A percentile compares a stretch with the other conserved stretches of the same genome.
These are phyloP conservation scores for Chrysopa pallens DNA, from an alignment of 1,140 invertebrate genomes.

Conservation along the genomic window DNA sequence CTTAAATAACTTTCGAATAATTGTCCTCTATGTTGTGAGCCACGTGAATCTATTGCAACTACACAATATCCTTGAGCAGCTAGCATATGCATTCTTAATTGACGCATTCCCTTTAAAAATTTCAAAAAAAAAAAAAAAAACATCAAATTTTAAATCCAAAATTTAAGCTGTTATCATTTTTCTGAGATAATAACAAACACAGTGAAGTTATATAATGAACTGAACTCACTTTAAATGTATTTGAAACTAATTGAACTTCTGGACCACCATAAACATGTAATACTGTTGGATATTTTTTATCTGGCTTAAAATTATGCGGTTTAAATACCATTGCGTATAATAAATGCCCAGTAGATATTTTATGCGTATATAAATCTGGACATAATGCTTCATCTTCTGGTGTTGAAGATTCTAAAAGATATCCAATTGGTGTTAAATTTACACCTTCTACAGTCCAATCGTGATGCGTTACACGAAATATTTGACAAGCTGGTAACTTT, in stretches of 20 bases:
- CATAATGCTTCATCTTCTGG: conserved; percentile 37
- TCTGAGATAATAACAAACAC: not conserved
- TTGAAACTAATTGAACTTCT: conserved; percentile 92
- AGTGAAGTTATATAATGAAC: not conserved
- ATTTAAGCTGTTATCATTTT: not conserved
- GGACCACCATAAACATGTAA: conserved; percentile 96
- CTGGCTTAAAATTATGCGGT: conserved; percentile 57
- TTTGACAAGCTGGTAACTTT: conserved; percentile 60
- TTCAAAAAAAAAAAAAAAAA: not conserved
- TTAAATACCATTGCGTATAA: conserved; percentile 88
- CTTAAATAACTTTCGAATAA: conserved; percentile 81
- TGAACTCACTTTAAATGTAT: conserved; percentile 69
- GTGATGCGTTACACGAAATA: conserved; percentile 50
- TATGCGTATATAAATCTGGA: conserved; percentile 56
- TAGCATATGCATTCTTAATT: conserved; percentile 85
- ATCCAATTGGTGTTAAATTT: conserved; percentile 44
- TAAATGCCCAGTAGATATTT: conserved; percentile 49
- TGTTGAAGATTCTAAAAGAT: conserved; percentile 39
- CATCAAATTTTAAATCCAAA: not conserved
- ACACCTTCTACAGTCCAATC: conserved; percentile 46
- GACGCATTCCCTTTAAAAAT: conserved; percentile 55
- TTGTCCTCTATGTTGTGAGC: conserved; percentile 81
- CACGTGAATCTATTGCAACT: conserved; percentile 84
- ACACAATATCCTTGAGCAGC: conserved; percentile 94
- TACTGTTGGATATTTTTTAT: conserved; percentile 79